Base-by-base conservation (phyloP, 2,888 invertebrate species). In the Stictocephala bisonia region DNA sequence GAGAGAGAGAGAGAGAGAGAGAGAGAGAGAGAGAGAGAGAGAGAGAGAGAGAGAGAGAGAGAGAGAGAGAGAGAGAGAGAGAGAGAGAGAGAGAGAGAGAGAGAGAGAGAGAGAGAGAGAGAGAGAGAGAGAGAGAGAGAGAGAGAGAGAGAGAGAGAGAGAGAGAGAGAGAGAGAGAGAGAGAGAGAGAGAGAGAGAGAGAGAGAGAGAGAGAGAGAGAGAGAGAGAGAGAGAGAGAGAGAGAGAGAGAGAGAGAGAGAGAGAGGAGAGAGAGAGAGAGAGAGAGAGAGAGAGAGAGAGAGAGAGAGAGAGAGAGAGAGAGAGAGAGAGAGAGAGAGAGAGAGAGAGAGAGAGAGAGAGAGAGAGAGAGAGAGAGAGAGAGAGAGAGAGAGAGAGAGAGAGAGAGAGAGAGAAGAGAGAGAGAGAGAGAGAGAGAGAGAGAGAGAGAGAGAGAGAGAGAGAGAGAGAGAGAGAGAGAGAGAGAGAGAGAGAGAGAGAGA, bases 141-240 rank as follows among this genome's bases (percentile, higher is more conserved):
- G 18, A 18, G 18, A 18, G 50, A 50, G 50, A 50, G 50, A 50
- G 50, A 50, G 50, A 50, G 50, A 50, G 50, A 50, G 50, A 50
- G 50, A 50, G 50, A 50, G 50, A 50, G 50, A 50, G 50, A 50
- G 50, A 50, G 50, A 50, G 50, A 50, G 50, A 50, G 50, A 50
- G 50, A 50, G 50, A 50, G 50, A 50, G 50, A 50, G 50, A 50
- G 50, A 50, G 50, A 50, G 50, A 50, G 50, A 50, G 50, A 50
- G 50, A 50, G 50, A 50, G 50, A 18, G 18, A 18, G 18, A 18
- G 18, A 18, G 18, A 18, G 18, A 18, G 18, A 18, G 18, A 18
- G 50, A 50, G 50, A 50, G 50, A 50, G 50, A 50, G 50, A 50
- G 50, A 50, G 50, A 50, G 50, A 50, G 50, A 50, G 50, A 50